phyloP scores from a whole-genome alignment of 2,888 invertebrate species.

The Anagyrus pseudococci region DNA sequence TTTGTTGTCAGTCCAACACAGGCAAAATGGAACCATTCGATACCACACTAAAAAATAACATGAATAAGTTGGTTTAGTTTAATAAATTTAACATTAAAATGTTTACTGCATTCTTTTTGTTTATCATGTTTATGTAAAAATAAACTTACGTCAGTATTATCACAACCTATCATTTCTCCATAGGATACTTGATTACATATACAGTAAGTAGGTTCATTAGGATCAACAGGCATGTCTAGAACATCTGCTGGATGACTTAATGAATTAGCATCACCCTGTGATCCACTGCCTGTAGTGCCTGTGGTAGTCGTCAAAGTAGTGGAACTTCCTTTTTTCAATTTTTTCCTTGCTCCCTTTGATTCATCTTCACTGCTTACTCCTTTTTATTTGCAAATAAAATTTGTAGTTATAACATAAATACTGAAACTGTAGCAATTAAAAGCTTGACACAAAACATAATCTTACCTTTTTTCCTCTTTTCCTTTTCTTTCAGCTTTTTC shows the following conservation, averaged over 20 bases:
- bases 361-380: constrained; percentile 59
- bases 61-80: too few relatives aligned
- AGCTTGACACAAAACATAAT: not conserved
- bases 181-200: constrained; percentile 96
- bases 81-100: too few relatives aligned
- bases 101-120: too few relatives aligned
- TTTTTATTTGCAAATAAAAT: too few relatives aligned
- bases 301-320: constrained; percentile 53
- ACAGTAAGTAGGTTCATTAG: constrained; percentile 98
- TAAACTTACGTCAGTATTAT: constrained; percentile 81
- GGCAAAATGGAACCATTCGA: constrained; percentile 97
- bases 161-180: constrained; percentile 97
- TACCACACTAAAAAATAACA: constrained; percentile 70
- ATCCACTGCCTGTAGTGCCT: constrained; percentile 58
- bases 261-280: constrained; percentile 54
- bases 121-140: constrained; percentile 21
- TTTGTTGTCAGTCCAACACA: constrained; percentile 90
- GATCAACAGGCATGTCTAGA: constrained; percentile 91
- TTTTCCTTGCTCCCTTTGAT: constrained; percentile 64
- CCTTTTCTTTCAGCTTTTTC: constrained; percentile 74
- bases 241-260: constrained; percentile 87
- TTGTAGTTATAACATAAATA: not conserved
- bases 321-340: constrained; percentile 66
- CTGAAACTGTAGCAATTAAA: not conserved
- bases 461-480: constrained; percentile 67